phyloP scores from a whole-genome alignment of 2,797 vertebrate species.

The Falco biarmicus region DNA sequence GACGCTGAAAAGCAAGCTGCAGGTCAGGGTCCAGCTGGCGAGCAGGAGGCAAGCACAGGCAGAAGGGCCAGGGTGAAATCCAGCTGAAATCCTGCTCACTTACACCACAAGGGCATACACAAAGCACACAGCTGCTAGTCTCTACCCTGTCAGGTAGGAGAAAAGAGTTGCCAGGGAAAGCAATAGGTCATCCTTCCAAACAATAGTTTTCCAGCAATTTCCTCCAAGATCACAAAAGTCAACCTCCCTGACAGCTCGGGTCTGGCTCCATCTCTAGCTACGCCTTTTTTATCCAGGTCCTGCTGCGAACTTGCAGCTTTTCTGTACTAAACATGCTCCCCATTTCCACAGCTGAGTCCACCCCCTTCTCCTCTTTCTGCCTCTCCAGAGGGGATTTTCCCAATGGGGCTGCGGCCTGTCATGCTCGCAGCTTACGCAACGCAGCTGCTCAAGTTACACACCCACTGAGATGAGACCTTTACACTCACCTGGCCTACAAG shows the following conservation, averaged over 20 bases:
- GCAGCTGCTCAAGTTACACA: neutral
- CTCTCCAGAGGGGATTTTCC: neutral
- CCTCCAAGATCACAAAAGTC: neutral
- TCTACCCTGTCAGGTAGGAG: neutral
- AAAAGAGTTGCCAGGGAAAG: neutral
- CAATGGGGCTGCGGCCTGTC: neutral
- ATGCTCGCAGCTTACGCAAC: neutral
- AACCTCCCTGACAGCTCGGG: neutral
- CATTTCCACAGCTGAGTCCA: neutral
- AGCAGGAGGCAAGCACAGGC: neutral
- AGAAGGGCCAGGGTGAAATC: neutral
- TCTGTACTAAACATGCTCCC: neutral
- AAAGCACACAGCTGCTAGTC: neutral
- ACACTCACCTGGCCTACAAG: neutral
- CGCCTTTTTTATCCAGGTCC: neutral
- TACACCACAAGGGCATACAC: accelerated
- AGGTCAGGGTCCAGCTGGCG: neutral
- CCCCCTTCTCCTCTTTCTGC: neutral
- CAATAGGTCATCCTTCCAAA: neutral
- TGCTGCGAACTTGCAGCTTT: neutral
- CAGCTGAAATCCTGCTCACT: neutral
- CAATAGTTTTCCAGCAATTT: neutral
- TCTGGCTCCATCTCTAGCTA: neutral
- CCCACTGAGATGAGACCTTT: neutral
- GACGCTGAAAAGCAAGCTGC: neutral